Evolutionary conservation across 1,140 invertebrate genomes (phyloP).

Genomic region (Akabosia matsudoensis): DNA sequence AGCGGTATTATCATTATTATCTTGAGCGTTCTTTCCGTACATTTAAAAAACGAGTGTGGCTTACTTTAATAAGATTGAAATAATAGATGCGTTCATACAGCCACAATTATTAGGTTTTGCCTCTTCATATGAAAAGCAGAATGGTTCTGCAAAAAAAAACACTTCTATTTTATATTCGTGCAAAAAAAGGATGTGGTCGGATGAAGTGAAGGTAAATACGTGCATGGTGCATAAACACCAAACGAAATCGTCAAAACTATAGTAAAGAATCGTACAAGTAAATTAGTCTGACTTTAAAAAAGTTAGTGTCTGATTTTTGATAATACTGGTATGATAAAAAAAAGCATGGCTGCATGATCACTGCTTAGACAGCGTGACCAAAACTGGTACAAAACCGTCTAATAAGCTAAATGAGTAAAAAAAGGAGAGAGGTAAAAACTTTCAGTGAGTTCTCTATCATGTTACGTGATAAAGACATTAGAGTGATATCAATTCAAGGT

Average conservation of each 20-base stretch:
- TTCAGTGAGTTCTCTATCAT: not conserved
- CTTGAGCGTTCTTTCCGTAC: too few species aligned
- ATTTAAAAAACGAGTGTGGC: not conserved
- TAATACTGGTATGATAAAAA: not conserved
- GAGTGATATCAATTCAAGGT: not conserved
- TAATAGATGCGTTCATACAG: not conserved
- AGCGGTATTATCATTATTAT: too few species aligned
- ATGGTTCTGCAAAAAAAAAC: not conserved
- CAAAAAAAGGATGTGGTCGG: not conserved
- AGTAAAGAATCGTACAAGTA: too few species aligned
- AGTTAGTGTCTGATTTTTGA: too few species aligned
- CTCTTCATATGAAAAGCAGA: not conserved
- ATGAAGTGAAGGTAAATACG: too few species aligned
- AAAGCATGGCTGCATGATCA: constrained; percentile 4
- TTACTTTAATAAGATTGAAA: not conserved
- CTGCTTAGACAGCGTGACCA: constrained; percentile 20
- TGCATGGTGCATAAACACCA: too few species aligned
- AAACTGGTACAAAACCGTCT: not conserved
- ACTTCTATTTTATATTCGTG: not conserved
- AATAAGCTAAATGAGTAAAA: not conserved
- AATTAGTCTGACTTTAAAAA: too few species aligned
- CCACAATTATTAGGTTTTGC: not conserved
- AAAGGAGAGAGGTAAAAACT: not conserved
- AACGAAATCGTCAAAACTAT: too few species aligned
- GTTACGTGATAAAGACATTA: too few species aligned